Evolutionary conservation across 1,140 invertebrate species (phyloP).

Genomic region (Papilio aristodemus): DNA sequence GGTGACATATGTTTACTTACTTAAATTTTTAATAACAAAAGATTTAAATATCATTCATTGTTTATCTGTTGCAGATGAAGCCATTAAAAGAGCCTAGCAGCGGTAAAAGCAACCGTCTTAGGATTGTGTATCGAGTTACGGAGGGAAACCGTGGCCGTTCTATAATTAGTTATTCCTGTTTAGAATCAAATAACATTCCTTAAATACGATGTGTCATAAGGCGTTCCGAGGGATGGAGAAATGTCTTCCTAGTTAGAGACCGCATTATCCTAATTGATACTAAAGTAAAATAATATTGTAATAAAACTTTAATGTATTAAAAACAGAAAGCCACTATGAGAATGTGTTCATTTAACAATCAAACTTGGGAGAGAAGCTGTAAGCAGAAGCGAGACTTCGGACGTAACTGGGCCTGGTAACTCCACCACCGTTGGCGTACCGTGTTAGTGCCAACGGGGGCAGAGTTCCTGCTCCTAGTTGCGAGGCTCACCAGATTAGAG

Average conservation of each 20-base stretch:
- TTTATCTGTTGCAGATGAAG: not conserved
- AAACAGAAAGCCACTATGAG: too few relatives aligned
- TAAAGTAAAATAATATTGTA: too few relatives aligned
- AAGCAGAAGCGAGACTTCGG: conserved; percentile 30
- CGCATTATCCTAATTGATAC: not conserved
- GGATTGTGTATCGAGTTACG: not conserved
- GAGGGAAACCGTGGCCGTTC: not conserved
- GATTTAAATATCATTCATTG: too few relatives aligned
- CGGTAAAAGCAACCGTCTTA: not conserved
- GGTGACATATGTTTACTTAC: too few relatives aligned
- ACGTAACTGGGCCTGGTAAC: conserved; percentile 75
- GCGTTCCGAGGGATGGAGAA: not conserved
- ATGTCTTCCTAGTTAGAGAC: conserved; percentile 4
- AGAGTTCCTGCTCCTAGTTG: conserved; percentile 78
- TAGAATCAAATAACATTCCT: conserved; percentile 11
- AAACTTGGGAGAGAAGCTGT: too few relatives aligned
- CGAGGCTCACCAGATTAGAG: conserved; percentile 45
- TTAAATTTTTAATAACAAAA: too few relatives aligned
- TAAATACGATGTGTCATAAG: not conserved
- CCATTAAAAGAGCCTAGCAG: not conserved
- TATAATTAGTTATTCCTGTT: conserved; percentile 7
- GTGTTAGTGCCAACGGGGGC: conserved; percentile 72
- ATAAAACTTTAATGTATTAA: too few relatives aligned
- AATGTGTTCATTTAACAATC: too few relatives aligned
- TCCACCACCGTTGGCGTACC: conserved; percentile 78